Evolutionary conservation across 2,113 vertebrate genomes (phyloP), one percentile per base, ranked within the genome.

Genomic region (Syngnathus floridae): DNA sequence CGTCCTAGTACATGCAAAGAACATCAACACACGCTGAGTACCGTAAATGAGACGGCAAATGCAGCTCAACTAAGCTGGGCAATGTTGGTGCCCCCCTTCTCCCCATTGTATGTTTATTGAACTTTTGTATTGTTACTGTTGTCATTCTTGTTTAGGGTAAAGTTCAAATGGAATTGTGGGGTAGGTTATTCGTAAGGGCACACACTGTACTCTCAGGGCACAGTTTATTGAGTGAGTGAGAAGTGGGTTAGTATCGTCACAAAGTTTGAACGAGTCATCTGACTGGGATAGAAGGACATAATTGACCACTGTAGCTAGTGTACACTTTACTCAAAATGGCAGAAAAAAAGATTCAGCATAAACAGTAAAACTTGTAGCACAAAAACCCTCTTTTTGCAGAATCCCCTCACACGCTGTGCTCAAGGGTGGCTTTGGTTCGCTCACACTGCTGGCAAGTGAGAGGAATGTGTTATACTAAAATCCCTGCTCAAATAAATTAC

Each of bases 391-490:
- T 62, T 45, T 43, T 22, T 70, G 71, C 62, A 19, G 40, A 52
- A 31, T 31, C 26, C 63, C 70, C 64, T 68, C 67, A 36, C 76
- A 77, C 76, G 82, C 74, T 78, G 72, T 86, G 82, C 84, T 82
- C 74, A 17, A 59, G 51, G 76, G 79, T 56, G 56, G 82, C 85
- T 87, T 85, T 76, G 67, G 84, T 86, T 88, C 86, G 84, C 88
- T 88, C 87, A 83, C 86, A 87, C 89, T 90, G 87, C 87, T 88
- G 85, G 88, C 85, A 90, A 89, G 89, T 90, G 88, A 88, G 88
- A 89, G 84, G 79, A 88, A 79, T 69, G 45, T 81, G 74, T 82
- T 72, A 31, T 78, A 70, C 65, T 67, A 62, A 62, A 72, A 73
- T 79, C 69, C 79, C 59, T 1, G 73, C 78, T 79, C 75, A 73